Evolutionary conservation across 1,140 invertebrate species (phyloP).

Genomic region (Monomorium pharaonis): DNA sequence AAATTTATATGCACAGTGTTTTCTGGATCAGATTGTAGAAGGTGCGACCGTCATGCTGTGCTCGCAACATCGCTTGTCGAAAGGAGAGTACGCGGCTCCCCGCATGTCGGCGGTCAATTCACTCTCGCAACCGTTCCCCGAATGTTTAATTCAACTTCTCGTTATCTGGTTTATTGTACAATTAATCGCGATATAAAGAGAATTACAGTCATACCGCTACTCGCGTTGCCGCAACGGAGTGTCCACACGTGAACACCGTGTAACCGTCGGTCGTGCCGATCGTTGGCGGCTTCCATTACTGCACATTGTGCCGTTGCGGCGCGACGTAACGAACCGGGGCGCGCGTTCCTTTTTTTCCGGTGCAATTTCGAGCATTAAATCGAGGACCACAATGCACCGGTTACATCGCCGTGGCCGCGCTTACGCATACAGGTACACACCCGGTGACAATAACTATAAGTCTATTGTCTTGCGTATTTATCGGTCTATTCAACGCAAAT

Average conservation of each 20-base stretch:
- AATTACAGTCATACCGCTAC: conserved; percentile 66
- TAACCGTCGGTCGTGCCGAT: conserved; percentile 49
- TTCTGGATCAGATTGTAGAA: neutral
- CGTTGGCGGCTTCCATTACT: conserved; percentile 59
- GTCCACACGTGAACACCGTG: conserved; percentile 39
- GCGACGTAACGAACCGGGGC: conserved; percentile 57
- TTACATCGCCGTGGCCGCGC: conserved; percentile 37
- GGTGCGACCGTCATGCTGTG: neutral
- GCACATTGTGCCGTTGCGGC: conserved; percentile 19
- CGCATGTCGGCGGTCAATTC: conserved; percentile 3
- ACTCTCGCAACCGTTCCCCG: conserved; percentile 27
- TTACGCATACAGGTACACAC: neutral
- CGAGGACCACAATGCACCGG: conserved; percentile 59
- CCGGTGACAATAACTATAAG: conserved; percentile 74
- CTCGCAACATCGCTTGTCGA: neutral
- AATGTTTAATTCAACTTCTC: conserved; percentile 63
- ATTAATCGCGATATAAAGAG: conserved; percentile 66
- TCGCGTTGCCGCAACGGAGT: conserved; percentile 56
- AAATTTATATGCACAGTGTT: neutral
- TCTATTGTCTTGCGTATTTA: conserved; percentile 74
- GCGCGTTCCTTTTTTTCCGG: conserved; percentile 55
- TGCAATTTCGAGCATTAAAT: conserved; percentile 71
- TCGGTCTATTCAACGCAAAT: conserved; percentile 75
- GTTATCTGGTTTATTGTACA: conserved; percentile 64
- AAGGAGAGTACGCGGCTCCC: conserved; percentile 11